These are phyloP conservation scores for Amphipyra berbera DNA, from an alignment of 2,888 invertebrate species.

Conservation along the genomic window DNA sequence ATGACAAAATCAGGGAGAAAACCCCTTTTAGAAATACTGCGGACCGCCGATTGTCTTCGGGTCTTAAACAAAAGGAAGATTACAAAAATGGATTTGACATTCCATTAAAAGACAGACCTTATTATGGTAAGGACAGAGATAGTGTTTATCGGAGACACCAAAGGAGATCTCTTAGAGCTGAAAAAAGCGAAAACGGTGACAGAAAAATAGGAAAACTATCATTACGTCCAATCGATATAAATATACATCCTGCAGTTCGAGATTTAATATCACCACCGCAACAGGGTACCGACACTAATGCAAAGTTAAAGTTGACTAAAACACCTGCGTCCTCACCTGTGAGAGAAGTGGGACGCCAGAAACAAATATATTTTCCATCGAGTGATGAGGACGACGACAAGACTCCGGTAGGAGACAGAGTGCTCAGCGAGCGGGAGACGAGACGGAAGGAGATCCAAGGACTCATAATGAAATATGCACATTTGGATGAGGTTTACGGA, in stretches of 20 bases:
- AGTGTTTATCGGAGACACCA: slow-evolving; percentile 87
- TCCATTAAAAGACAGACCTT: slow-evolving; percentile 71
- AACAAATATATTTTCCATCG: slow-evolving; percentile 85
- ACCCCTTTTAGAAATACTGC: slow-evolving; percentile 90
- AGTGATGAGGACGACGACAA: slow-evolving; percentile 89
- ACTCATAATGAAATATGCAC: slow-evolving; percentile 95
- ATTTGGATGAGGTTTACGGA: slow-evolving; percentile 93
- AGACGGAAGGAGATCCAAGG: slow-evolving; percentile 95
- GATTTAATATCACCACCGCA: slow-evolving; percentile 88
- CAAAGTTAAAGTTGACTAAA: slow-evolving; percentile 71
- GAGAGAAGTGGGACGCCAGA: slow-evolving; percentile 80
- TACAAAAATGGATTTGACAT: slow-evolving; percentile 81
- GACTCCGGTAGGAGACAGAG: slow-evolving; percentile 89
- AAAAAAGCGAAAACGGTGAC: slow-evolving; percentile 91
- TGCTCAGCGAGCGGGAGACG: slow-evolving; percentile 93
- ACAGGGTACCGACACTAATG: slow-evolving; percentile 74
- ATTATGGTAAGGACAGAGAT: slow-evolving; percentile 86
- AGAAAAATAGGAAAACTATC: slow-evolving; percentile 84
- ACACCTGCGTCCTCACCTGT: slow-evolving; percentile 81
- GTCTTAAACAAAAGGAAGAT: slow-evolving; percentile 78
- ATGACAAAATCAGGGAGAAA: slow-evolving; percentile 91
- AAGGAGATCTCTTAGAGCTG: slow-evolving; percentile 90
- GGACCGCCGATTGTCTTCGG: slow-evolving; percentile 80
- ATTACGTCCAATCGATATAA: slow-evolving; percentile 89
- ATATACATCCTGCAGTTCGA: slow-evolving; percentile 81